Conservation (phyloP, 2,888 invertebrate genomes). For the Sepioteuthis lessoniana region DNA sequence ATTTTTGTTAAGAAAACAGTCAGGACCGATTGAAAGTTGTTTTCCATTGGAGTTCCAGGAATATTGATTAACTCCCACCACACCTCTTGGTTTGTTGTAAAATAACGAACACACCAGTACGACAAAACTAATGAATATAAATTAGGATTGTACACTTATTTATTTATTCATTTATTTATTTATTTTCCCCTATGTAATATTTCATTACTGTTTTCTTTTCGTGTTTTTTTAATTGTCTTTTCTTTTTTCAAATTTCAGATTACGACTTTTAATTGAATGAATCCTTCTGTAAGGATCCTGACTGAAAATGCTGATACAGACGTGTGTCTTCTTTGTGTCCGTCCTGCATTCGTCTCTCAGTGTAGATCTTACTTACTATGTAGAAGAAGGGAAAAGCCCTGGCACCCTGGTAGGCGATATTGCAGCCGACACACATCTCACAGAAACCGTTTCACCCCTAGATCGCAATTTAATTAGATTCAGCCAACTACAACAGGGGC, state of each 20-base stretch:
- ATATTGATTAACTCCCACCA: background rate
- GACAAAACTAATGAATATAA: constrained; percentile 33
- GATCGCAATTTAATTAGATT: background rate
- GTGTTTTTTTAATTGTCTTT: background rate
- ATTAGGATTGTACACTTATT: background rate
- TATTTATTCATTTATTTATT: background rate
- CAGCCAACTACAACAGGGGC: background rate
- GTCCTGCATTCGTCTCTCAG: background rate
- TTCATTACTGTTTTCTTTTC: background rate
- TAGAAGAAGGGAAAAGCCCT: background rate
- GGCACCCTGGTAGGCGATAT: background rate
- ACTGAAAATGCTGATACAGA: constrained; percentile 17
- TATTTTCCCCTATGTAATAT: background rate
- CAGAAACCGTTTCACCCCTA: background rate
- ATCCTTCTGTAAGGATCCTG: background rate
- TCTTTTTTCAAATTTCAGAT: background rate
- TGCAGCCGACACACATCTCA: background rate
- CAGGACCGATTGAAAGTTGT: constrained; percentile 12
- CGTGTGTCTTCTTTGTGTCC: background rate
- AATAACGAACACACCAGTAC: background rate
- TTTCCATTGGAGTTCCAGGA: background rate
- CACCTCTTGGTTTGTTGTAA: background rate
- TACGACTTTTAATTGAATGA: constrained; percentile 1
- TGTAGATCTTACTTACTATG: background rate
- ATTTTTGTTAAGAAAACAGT: constrained; percentile 6